Base-by-base conservation (phyloP, 2,797 vertebrate genomes). In the Pogonophryne albipinna region DNA sequence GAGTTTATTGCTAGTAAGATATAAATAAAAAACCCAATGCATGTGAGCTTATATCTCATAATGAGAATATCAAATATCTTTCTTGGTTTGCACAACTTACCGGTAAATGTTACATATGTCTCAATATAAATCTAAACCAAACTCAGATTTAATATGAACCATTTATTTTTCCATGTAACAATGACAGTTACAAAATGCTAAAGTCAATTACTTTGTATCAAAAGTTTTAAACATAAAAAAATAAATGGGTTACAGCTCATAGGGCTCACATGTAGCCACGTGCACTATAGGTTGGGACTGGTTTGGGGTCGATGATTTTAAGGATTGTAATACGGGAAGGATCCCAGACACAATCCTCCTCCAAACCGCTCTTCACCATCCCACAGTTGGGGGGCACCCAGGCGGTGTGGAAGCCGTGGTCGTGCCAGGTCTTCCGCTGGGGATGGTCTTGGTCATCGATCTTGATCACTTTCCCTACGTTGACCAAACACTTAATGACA, bases 271-370 rank as follows among this genome's bases (percentile, higher is more conserved):
- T 46, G 12, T 63, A 57, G 16, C 51, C 38, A 0, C 9, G 0
- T 2, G 57, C 59, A 49, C 20, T 0, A n/a, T n/a, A n/a, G 3
- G 2, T 0, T 3, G 13, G 47, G 8, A 2, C 4, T 2, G 4
- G 38, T 0, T 0, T 14, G 10, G 85, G 88, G 0, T 10, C 0
- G 0, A 91, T 88, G 60, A 0, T 0, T 0, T 0, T 0, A 0
- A 83, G 0, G 61, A 92, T 41, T 2, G 0, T 0, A 56, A 94
- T 92, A 1, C 52, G 73, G 0, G 0, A 0, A 0, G 92, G 93
- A 20, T 94, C 92, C 93, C 93, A 94, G 70, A 95, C 80, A 10
- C 94, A 94, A 55, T 94, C n/a, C 71, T 90, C 92, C 82, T 91
- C 89, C 59, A 75, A 17, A 2, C 85, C 62, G 0, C 88, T 90